Evolutionary conservation across 2,888 invertebrate genomes (phyloP).

Genomic region (Cryptocheilus praepositus): DNA sequence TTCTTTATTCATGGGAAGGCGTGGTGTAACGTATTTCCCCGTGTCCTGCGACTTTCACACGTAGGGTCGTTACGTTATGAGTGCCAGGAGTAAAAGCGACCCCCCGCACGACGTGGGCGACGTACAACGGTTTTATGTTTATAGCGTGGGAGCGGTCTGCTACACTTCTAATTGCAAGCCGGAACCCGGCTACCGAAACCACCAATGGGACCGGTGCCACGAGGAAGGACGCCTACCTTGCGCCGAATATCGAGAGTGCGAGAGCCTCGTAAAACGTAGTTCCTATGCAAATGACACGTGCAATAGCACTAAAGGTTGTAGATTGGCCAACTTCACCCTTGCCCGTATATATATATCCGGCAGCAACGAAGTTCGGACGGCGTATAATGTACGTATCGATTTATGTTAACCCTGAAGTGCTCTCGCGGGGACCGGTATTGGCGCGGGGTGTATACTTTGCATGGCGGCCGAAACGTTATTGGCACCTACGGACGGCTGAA

Average conservation of each 20-base stretch:
- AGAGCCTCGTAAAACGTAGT: conserved; percentile 36
- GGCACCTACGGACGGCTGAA: too few relatives aligned
- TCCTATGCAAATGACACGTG: conserved; percentile 54
- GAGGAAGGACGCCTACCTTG: conserved; percentile 12
- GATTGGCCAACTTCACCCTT: conserved; percentile 26
- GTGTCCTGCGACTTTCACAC: conserved; percentile 33
- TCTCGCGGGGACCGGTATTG: too few relatives aligned
- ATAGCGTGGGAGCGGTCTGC: conserved; percentile 50
- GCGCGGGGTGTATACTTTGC: too few relatives aligned
- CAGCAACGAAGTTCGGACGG: too few relatives aligned
- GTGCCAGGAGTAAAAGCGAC: conserved; percentile 33
- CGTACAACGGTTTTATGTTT: conserved; percentile 37
- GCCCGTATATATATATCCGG: too few relatives aligned
- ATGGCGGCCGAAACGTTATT: too few relatives aligned
- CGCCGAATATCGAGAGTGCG: conserved; percentile 21
- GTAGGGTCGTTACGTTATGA: conserved; percentile 45
- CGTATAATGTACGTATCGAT: too few relatives aligned
- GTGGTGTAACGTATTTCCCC: conserved; percentile 12
- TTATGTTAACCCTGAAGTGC: too few relatives aligned
- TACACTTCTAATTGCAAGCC: conserved; percentile 59
- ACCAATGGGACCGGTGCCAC: conserved; percentile 26
- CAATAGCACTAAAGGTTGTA: conserved; percentile 40
- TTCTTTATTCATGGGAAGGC: conserved; percentile 47
- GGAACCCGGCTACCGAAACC: conserved; percentile 47
- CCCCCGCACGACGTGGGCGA: conserved; percentile 14